Base-by-base conservation (phyloP, 2,113 vertebrate genomes). In the Callithrix jacchus region DNA sequence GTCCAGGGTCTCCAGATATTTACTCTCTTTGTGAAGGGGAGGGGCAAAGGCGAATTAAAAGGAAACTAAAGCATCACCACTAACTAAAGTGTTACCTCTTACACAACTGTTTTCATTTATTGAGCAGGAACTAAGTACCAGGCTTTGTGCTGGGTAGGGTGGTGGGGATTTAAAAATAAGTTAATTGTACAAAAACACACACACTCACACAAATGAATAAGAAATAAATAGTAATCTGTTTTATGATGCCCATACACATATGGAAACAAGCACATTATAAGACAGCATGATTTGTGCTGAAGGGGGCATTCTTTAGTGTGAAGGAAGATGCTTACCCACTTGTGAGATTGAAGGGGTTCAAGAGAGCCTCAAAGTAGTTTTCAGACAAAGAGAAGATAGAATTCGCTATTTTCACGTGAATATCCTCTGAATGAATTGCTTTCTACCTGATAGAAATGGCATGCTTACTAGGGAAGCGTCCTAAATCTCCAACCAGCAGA, bases 331-430 rank as follows among this genome's bases (percentile, higher is more conserved):
- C 5, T 35, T 5, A 77, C 5, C 56, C 32, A 42, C n/a, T 73
- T 21, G 30, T 37, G 85, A 87, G 54, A 80, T 7, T 2, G 1
- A 58, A 70, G 32, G 35, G 68, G 2, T 17, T 40, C 0, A 12
- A 25, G 37, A 76, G 35, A 79, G 17, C 17, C 40, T 86, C 7
- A 1, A 73, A 45, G 70, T 7, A 37, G 8, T 47, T 92, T 71
- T 32, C 27, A 58, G 61, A 49, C 61, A 82, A 49, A 93, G 42
- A 94, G 56, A 40, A 93, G 56, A 77, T 2, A 66, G 52, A 89
- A 82, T 96, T 47, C 80, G 40, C 47, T 82, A n/a, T 58, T 96
- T 95, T 45, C 47, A 84, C 71, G 40, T 56, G 47, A 76, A 30
- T 87, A 45, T 35, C n/a, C 32, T 30, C 30, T 94, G 61, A 82